These are phyloP conservation scores for Cydia splendana DNA, from an alignment of 1,140 invertebrate genomes.

Conservation along the genomic window DNA sequence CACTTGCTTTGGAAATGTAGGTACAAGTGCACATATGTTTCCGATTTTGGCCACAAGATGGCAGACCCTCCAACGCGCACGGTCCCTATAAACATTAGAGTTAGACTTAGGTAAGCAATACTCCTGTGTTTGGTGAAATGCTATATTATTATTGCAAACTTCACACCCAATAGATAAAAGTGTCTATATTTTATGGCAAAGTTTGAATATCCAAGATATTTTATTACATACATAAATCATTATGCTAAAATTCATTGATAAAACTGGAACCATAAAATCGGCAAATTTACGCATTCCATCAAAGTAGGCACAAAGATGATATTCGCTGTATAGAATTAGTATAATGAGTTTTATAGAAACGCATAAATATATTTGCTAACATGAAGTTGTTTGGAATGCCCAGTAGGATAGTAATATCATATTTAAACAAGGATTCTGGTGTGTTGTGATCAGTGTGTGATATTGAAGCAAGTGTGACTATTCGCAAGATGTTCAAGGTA, in stretches of 20 bases:
- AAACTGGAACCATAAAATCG: neutral
- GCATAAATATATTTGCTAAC: conserved; percentile 13
- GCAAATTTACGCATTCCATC: neutral
- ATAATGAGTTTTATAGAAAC: neutral
- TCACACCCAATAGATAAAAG: no score
- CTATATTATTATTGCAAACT: no score
- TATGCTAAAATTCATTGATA: neutral
- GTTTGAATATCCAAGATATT: neutral
- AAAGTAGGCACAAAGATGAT: neutral
- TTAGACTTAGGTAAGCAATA: no score
- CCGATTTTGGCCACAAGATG: no score
- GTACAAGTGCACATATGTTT: no score
- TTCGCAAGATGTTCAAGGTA: conserved; percentile 13
- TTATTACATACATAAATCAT: neutral
- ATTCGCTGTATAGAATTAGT: neutral
- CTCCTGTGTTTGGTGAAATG: no score
- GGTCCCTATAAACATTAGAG: no score
- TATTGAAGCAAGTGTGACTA: neutral
- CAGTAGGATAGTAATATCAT: neutral
- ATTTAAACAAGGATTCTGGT: conserved; percentile 7
- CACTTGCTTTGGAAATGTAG: no score
- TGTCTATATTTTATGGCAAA: no score
- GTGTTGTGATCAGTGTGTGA: neutral
- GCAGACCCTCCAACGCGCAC: no score
- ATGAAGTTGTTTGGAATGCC: neutral